Evolutionary conservation across 2,113 vertebrate species (phyloP).

Genomic region (Vidua chalybeata): DNA sequence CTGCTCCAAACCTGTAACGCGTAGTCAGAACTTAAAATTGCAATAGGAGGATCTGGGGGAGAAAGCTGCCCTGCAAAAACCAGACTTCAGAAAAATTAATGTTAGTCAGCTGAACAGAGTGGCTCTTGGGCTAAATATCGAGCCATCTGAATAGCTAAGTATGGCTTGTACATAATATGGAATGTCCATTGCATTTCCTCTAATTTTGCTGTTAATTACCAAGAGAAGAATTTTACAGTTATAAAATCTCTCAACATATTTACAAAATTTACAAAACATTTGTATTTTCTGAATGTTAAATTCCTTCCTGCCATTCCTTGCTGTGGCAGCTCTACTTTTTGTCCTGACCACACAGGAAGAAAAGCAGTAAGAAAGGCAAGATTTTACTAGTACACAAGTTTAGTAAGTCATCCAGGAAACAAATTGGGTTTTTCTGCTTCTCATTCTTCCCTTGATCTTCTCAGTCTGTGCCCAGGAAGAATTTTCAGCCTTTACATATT

Average conservation of each 20-base stretch:
- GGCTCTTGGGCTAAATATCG: background rate
- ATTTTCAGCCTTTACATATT: background rate
- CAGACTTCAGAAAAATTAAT: conserved; percentile 21
- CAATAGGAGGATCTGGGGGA: conserved; percentile 34
- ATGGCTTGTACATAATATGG: background rate
- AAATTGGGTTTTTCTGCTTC: background rate
- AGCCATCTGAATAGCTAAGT: background rate
- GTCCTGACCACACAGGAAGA: conserved; percentile 7
- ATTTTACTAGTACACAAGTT: background rate
- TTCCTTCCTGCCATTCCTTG: background rate
- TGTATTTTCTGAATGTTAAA: background rate
- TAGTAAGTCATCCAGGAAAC: background rate
- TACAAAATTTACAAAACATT: background rate
- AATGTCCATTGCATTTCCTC: background rate
- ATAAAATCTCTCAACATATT: background rate
- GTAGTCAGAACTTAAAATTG: conserved; percentile 61
- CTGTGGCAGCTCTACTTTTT: background rate
- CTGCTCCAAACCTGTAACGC: conserved; percentile 41
- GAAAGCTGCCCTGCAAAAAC: conserved; percentile 25
- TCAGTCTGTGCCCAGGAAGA: background rate
- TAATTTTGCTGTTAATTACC: background rate
- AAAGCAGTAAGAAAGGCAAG: conserved; percentile 3
- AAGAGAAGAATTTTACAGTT: background rate
- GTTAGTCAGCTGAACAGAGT: background rate
- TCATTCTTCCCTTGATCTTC: background rate